Evolutionary conservation across 1,140 invertebrate species (phyloP), one percentile per base, ranked within the genome.

Genomic region (Megalopta genalis): DNA sequence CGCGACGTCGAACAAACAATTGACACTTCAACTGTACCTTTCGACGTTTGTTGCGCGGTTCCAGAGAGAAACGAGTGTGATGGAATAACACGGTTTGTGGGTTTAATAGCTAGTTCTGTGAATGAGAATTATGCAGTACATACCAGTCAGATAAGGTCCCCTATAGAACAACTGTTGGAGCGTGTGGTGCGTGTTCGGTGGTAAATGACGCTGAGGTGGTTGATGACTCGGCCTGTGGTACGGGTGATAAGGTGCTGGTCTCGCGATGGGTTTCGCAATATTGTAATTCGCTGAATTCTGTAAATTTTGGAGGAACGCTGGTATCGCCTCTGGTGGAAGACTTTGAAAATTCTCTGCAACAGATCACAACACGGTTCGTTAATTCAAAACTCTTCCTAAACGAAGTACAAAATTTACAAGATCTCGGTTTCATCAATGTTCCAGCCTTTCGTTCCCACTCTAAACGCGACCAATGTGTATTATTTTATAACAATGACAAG

Each of bases 221-320:
- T 91, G 89, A 92, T 93, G 87, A 92, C 93, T 87, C 39, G 88
- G 89, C 91, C 83, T 71, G 88, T 93, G 92, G 88, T 93, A 92
- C 62, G 92, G 92, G 79, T 92, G 92, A 89, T 93, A 93, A 66
- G 85, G 84, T 18, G 94, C 93, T 37, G 93, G 94, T 87, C 93
- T 90, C 25, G 93, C 93, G 81, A 94, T 94, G 16, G 93, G 94
- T 81, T 94, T 95, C 37, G 93, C 93, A 87, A 94, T 94, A 77
- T 90, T 91, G 74, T 92, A 93, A 71, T 85, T 90, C 80, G 87
- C 90, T 25, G 91, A 93, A 60, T 88, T 93, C 81, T 92, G 92
- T 49, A 93, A 82, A 88, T 89, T 93, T 63, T 93, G 91, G 68
- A 92, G 86, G 68, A 92, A 93, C 25, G 90, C 91, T 16, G 92